A percentile compares a stretch with the other conserved stretches of the same genome.
Evolutionary conservation across 2,888 invertebrate genomes (phyloP).

Genomic region (Trypoxylon attenuatum): DNA sequence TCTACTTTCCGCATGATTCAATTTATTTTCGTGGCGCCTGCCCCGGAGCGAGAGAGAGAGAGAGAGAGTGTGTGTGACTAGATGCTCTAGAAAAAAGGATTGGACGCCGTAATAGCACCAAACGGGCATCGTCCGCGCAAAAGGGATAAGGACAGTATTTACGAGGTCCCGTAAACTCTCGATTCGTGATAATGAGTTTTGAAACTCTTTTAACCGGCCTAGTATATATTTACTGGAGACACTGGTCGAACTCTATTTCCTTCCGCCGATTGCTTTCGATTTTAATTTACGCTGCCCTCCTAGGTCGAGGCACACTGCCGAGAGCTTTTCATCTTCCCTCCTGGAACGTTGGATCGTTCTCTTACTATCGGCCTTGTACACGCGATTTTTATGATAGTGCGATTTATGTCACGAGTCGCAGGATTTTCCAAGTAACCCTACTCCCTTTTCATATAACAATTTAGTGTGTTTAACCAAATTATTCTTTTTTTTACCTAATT

Average conservation of each 20-base stretch:
- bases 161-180: slow-evolving; percentile 22
- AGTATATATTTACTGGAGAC: neutral
- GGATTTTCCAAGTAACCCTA: too few relatives aligned
- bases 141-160: slow-evolving; percentile 13
- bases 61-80: slow-evolving; percentile 14
- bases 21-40: slow-evolving; percentile 37
- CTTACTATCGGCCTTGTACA: too few relatives aligned
- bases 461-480: too few relatives aligned
- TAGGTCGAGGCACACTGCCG: too few relatives aligned
- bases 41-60: neutral
- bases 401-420: too few relatives aligned
- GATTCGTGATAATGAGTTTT: slow-evolving; percentile 34
- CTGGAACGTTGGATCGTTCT: too few relatives aligned
- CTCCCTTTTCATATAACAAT: too few relatives aligned
- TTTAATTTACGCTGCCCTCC: neutral
- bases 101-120: neutral
- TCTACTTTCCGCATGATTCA: slow-evolving; percentile 39
- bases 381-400: too few relatives aligned
- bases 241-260: slow-evolving; percentile 28
- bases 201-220: slow-evolving; percentile 34
- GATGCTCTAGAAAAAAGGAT: too few relatives aligned
- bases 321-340: too few relatives aligned
- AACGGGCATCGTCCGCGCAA: neutral
- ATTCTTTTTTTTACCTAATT: too few relatives aligned
- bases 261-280: slow-evolving; percentile 13